These are phyloP conservation scores for Cydia amplana DNA, from an alignment of 1,140 invertebrate species.

Conservation along the genomic window DNA sequence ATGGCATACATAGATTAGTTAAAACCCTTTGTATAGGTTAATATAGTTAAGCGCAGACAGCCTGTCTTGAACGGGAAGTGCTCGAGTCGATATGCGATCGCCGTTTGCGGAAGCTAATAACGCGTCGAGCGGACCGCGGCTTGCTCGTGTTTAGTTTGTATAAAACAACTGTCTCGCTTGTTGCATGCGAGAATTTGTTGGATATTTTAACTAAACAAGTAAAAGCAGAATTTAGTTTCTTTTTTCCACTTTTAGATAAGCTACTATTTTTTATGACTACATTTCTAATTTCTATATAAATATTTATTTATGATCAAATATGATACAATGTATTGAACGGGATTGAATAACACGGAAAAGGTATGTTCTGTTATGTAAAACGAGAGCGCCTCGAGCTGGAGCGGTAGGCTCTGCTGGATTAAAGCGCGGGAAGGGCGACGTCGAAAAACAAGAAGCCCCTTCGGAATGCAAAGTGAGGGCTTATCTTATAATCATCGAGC, in stretches of 20 bases:
- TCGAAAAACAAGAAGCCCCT: conserved; percentile 68
- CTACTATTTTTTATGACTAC: neutral
- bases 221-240: no score
- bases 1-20: neutral
- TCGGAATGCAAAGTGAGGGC: conserved; percentile 77
- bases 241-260: no score
- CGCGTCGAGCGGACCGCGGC: conserved; percentile 42
- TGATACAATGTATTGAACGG: conserved; percentile 20
- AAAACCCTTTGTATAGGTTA: neutral
- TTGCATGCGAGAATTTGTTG: neutral
- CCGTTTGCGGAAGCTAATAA: conserved; percentile 59
- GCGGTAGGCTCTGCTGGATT: conserved; percentile 62
- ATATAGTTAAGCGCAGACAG: neutral
- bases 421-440: conserved; percentile 52
- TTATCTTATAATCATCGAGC: conserved; percentile 79
- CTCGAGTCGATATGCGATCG: conserved; percentile 58
- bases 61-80: neutral
- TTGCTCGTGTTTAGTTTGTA: conserved; percentile 11
- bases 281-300: neutral
- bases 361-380: conserved; percentile 35
- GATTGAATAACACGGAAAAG: conserved; percentile 35
- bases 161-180: conserved; percentile 13
- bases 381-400: conserved; percentile 38
- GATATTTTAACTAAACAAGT: neutral
- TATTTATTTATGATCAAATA: neutral